Evolutionary conservation across 1,140 invertebrate species (phyloP), one percentile per base, ranked within the genome.

Genomic region (Bombus terrestris): DNA sequence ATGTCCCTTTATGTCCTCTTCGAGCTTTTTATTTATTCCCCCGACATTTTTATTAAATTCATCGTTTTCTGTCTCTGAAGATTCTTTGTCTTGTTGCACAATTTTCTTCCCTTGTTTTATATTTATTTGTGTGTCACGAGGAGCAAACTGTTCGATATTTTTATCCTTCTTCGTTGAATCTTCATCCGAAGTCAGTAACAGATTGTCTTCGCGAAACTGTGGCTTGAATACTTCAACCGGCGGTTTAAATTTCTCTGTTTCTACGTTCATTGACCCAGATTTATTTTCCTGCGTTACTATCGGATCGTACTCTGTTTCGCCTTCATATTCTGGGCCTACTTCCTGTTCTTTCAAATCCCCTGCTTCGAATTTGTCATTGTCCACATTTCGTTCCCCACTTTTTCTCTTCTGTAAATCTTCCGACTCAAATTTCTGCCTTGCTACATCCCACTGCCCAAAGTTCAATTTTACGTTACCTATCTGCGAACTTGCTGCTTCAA

Each of bases 1-100:
- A 4, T 25, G 0, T 15, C 18, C 4, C 3, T 35, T 9, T 25
- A 1, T 8, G 1, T 35, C 22, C 9, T 10, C 0, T 9, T 25
- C 35, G 0, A 22, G 3, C 0, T 37, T 37, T 25, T 22, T 9
- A 25, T 37, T 2, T 22, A 10, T 68, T 68, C 37, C 2, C 2
- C 25, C 8, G 22, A 1, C 18, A 8, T 37, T 3, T 10, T 37
- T 18, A 10, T 9, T 25, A 8, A 9, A 37, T 9, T 37, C 32
- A 0, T 68, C 35, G 1, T 25, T 35, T 22, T 1, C 32, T 10
- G 25, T 10, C 22, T 35, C 9, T 0, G 66, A 10, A 0, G 1
- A 35, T 37, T 25, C 35, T 25, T 25, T 10, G 10, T 25, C 35
- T 0, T 68, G 9, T 25, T 1, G 18, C 13, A 6, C 0, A 25